These are phyloP conservation scores for Andrena camellia DNA, from an alignment of 2,888 invertebrate species.

Conservation along the genomic window DNA sequence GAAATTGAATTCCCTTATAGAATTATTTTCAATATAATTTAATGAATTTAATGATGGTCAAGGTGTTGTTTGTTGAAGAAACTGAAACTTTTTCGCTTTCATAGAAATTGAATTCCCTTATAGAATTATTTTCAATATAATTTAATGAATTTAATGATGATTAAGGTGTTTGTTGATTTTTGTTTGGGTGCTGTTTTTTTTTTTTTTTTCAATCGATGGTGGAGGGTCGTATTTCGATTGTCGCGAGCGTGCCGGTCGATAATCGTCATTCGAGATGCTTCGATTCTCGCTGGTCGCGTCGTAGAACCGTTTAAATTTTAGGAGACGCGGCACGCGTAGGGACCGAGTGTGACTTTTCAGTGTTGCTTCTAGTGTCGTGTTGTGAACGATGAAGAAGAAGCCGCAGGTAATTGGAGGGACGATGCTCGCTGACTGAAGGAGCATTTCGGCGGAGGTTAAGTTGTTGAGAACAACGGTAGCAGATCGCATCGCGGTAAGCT, in stretches of 20 bases:
- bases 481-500: not conserved
- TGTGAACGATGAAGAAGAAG: not conserved
- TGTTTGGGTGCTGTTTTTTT: not conserved
- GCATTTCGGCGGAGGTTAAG: not conserved
- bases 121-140: too few relatives aligned
- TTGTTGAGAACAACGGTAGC: not conserved
- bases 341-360: not conserved
- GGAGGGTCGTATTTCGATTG: not conserved
- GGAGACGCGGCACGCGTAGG: not conserved
- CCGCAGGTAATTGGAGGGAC: not conserved
- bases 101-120: too few relatives aligned
- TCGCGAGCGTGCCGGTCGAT: not conserved
- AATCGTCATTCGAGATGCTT: constrained; percentile 20
- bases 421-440: constrained; percentile 1
- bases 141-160: too few relatives aligned
- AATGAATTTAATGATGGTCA: too few relatives aligned
- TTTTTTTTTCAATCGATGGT: not conserved
- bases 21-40: too few relatives aligned
- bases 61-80: too few relatives aligned
- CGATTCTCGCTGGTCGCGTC: constrained; percentile 33
- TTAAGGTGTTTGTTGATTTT: not conserved
- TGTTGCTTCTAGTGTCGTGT: constrained; percentile 8
- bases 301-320: not conserved
- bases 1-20: too few relatives aligned
- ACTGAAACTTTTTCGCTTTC: too few relatives aligned